These are phyloP conservation scores for Poeciliopsis retropinna DNA, from an alignment of 2,113 vertebrate genomes.

Conservation along the genomic window DNA sequence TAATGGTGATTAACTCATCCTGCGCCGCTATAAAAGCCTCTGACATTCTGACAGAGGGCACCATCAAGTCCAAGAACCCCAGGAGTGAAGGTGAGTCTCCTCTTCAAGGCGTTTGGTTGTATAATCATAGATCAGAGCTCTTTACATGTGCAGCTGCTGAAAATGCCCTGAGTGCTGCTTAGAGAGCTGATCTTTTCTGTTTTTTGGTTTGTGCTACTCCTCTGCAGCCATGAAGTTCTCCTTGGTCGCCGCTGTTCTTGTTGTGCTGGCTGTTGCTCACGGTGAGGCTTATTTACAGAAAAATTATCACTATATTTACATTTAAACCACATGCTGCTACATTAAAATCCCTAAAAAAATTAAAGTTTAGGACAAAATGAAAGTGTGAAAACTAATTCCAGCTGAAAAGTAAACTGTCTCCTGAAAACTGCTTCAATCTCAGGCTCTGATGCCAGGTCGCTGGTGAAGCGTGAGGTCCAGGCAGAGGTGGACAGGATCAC, in stretches of 20 bases:
- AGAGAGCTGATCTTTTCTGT: not conserved
- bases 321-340: no score
- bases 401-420: not conserved
- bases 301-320: not conserved
- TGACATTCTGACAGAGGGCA: conserved; percentile 19
- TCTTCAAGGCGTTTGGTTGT: not conserved
- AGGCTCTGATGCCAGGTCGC: conserved; percentile 64
- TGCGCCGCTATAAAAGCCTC: conserved; percentile 57
- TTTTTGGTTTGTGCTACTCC: conserved; percentile 28
- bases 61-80: conserved; percentile 39
- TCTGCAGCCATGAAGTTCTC: conserved; percentile 71
- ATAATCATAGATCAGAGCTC: not conserved
- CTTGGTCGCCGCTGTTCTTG: conserved; percentile 45
- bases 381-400: not conserved
- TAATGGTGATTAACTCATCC: conserved; percentile 31
- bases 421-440: not conserved
- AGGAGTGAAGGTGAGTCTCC: conserved; percentile 52
- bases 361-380: not conserved
- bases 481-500: conserved; percentile 56
- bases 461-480: conserved; percentile 66
- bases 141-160: not conserved
- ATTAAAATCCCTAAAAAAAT: no score
- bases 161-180: not conserved
- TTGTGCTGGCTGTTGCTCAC: conserved; percentile 57
- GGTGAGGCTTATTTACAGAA: conserved; percentile 39